Base-by-base conservation (phyloP, 2,888 invertebrate genomes). In the Sabatieria punctata region DNA sequence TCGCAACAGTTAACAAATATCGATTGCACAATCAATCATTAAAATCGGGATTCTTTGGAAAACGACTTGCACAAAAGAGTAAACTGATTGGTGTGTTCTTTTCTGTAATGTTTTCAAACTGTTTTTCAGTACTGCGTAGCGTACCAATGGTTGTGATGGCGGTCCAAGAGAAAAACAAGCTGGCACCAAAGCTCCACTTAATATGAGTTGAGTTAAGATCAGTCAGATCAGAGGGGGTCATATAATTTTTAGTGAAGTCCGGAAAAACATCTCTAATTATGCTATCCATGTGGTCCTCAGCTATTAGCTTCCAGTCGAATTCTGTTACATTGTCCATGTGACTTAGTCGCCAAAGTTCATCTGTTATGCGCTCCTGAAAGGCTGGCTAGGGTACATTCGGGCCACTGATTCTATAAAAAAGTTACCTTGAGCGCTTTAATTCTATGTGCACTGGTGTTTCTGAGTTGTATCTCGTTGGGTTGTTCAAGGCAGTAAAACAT, bases 101-200 rank as follows among this genome's bases (percentile, higher is more conserved):
- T n/a, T n/a, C n/a, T n/a, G n/a, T n/a, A n/a, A n/a, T n/a, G n/a
- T n/a, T n/a, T n/a, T n/a, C n/a, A n/a, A n/a, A n/a, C n/a, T n/a
- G n/a, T n/a, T n/a, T n/a, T n/a, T n/a, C n/a, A n/a, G n/a, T n/a
- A n/a, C n/a, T n/a, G n/a, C n/a, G n/a, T n/a, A n/a, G n/a, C 26
- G 13, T 27, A 60, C 63, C 63, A 26, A 63, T 63, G 18, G 63
- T 64, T 8, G 64, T 64, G 47, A 65, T 64, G 21, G 63, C 61
- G 13, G 64, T 64, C 58, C 60, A 63, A 4, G 63, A 60, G 50
- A 64, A 64, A 55, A 64, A 64, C 11, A 64, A 55, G 47, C 56
- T 56, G 21, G 60, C 54, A 30, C 57, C 57, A 51, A 63, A 64
- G 21, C 57, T 58, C 64, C 64, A 64, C 51, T n/a, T n/a, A n/a